Base-by-base conservation (phyloP, 2,113 vertebrate species). In the Phyllostomus discolor region DNA sequence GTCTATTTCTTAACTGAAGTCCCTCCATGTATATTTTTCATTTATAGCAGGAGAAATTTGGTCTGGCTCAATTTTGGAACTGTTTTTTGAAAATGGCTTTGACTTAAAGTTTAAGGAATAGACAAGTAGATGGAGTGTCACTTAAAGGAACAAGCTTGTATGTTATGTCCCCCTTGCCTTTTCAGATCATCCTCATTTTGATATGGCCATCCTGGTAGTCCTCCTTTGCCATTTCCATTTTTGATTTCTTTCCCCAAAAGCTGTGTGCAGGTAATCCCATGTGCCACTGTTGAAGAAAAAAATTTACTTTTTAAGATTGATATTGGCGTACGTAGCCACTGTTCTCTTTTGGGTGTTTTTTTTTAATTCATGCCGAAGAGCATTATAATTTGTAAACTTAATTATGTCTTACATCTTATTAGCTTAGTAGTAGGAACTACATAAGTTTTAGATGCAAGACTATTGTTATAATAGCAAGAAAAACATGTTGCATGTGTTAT, bases 371-470 rank as follows among this genome's bases (percentile, higher is more conserved):
- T 98, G 98, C 98, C 98, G 98, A 99, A 97, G 97, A 98, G 97
- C 98, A 91, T 98, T 97, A 97, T 98, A 98, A 98, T 99, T 98
- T 99, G 98, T 99, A 98, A 99, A 98, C 97, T 91, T 98, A 98
- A 98, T 92, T 98, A 97, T 98, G 98, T 98, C 98, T 97, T 97
- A 96, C 98, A 98, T 98, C 89, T 98, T 98, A 96, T 93, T 98
- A 98, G 98, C 98, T 98, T 98, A 8, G 31, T 98, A 98, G 97
- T 98, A 98, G 82, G 97, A 98, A 97, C 76, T 96, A 97, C 91
- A 98, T 98, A 98, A 97, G 91, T 96, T 97, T 97, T 99, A 99
- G 98, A 97, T 98, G 98, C 96, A 98, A 98, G 97, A 97, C 98
- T 98, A 95, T 99, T 97, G 95, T 97, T 98, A 98, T 86, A 98